These are phyloP conservation scores for Acanthopleura granulata DNA, from an alignment of 2,888 invertebrate genomes.

Conservation along the genomic window DNA sequence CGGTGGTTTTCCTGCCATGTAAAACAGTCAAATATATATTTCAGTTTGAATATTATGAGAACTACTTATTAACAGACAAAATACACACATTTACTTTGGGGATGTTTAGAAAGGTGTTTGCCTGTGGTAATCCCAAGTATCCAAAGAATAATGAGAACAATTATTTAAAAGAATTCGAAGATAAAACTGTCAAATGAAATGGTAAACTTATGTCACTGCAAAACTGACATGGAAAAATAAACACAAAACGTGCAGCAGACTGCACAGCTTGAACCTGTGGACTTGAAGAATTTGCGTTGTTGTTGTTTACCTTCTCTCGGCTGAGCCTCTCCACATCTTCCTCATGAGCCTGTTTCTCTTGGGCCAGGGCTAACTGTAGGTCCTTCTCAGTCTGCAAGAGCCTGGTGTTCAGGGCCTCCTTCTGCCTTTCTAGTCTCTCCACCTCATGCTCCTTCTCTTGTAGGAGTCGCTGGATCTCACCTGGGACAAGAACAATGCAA, in stretches of 20 bases:
- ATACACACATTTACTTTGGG: too few relatives aligned
- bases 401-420: slow-evolving; percentile 81
- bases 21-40: too few relatives aligned
- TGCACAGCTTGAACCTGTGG: too few relatives aligned
- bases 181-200: not conserved
- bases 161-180: not conserved
- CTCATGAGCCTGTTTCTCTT: slow-evolving; percentile 69
- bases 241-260: too few relatives aligned
- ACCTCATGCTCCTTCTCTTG: slow-evolving; percentile 67
- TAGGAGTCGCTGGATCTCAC: slow-evolving; percentile 66
- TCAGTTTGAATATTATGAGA: too few relatives aligned
- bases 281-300: not conserved
- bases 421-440: slow-evolving; percentile 65
- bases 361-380: slow-evolving; percentile 66
- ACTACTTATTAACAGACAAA: too few relatives aligned
- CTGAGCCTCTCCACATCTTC: slow-evolving; percentile 69
- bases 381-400: slow-evolving; percentile 79
- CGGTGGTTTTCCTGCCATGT: slow-evolving; percentile 61
- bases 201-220: not conserved
- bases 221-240: too few relatives aligned
- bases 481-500: slow-evolving; percentile 45
- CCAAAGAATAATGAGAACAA: too few relatives aligned
- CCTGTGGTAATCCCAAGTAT: too few relatives aligned
- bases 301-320: slow-evolving; percentile 66
- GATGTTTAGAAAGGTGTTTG: too few relatives aligned